phyloP scores from a whole-genome alignment of 64 coral and sea anemone species.

The Stichodactyla helianthus region DNA sequence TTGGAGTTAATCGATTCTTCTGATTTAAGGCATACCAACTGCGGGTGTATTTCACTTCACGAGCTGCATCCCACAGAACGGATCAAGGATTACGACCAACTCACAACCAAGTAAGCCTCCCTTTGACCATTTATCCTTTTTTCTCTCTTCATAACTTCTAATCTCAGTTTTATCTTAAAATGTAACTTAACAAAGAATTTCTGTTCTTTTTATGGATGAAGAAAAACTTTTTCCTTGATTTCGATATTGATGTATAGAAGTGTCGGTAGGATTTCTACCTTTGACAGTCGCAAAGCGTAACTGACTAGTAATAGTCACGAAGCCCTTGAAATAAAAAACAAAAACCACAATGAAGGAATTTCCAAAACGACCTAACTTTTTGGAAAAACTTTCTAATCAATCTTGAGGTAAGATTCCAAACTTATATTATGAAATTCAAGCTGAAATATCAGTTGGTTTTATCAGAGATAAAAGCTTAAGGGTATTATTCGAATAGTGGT shows the following conservation, averaged over 20 bases:
- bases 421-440: constrained; percentile 93
- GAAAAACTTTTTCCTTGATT: constrained; percentile 20
- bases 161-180: constrained; percentile 29
- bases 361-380: constrained; percentile 48
- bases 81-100: neutral
- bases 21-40: constrained; percentile 58
- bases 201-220: constrained; percentile 15
- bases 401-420: constrained; percentile 57
- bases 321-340: neutral
- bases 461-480: constrained; percentile 77
- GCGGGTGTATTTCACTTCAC: constrained; percentile 47
- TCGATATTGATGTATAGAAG: neutral
- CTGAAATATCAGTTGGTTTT: constrained; percentile 75
- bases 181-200: constrained; percentile 35
- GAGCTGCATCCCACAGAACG: constrained; percentile 13
- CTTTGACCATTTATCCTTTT: neutral
- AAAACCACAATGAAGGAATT: constrained; percentile 34
- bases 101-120: constrained; percentile 21
- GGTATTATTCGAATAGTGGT: neutral
- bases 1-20: constrained; percentile 83
- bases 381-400: constrained; percentile 65
- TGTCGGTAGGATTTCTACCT: neutral
- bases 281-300: neutral
- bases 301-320: neutral
- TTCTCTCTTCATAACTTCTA: constrained; percentile 7